Evolutionary conservation across 37 sponge, comb jelly and placozoan genomes (phyloP), one percentile per base, ranked within the genome.

Genomic region (Halichondria panicea): DNA sequence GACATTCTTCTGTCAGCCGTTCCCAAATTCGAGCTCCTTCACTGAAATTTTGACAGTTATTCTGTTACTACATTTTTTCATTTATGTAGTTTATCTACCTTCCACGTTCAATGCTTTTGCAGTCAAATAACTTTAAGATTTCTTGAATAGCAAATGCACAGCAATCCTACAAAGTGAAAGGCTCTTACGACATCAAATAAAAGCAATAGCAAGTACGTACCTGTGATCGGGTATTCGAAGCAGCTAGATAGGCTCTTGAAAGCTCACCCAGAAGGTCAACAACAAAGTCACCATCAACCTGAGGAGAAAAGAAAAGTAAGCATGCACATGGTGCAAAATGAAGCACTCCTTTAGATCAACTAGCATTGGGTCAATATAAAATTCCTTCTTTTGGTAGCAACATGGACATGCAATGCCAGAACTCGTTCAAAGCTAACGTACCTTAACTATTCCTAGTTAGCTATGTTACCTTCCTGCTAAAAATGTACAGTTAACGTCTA

Each of bases 61-160:
- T n/a, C n/a, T n/a, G 21, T 58, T 7, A 7, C 7, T 21, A 36
- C 9, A 31, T 8, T 7, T 8, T 22, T 40, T 35, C 8, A 64
- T 35, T 9, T 9, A 64, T 36, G 9, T 64, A 64, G 8, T 6
- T 25, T 5, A 22, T 42, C 12, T 30, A 84, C 91, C 86, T 89
- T 43, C 34, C 53, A 43, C 24, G 38, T 28, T 79, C 68, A 30
- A 27, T 15, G 35, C 52, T 73, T 22, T 58, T 55, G 50, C 94
- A 90, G 2, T 84, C 56, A 66, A 58, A 93, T 12, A 57, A 27
- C 18, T 18, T 27, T 24, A 93, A 59, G 21, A 89, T 66, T 57
- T 93, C 91, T 78, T 93, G 94, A 45, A 93, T 86, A 57, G 94
- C 91, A 80, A 70, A 93, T 27, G 94, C 87, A 83, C 91, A 89